A percentile compares a stretch with the other conserved stretches of the same genome.
phyloP scores from a whole-genome alignment of 2,113 vertebrate species.

The Microtus richardsoni region DNA sequence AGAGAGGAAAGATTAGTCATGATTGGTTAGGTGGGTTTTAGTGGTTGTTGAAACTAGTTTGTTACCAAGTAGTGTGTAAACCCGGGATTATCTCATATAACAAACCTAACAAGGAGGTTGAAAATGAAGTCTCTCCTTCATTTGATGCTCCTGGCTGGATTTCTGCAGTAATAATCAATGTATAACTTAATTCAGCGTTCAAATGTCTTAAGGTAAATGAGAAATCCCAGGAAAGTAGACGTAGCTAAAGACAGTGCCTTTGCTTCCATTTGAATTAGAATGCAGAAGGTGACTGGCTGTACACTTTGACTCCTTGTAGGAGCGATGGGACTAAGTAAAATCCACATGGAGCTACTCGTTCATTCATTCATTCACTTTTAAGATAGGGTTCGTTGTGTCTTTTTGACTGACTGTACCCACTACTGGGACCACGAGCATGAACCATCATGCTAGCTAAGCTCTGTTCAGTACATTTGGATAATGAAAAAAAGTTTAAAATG shows the following conservation, averaged over 20 bases:
- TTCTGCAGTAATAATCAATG: background rate
- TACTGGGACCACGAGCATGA: background rate
- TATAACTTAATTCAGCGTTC: background rate
- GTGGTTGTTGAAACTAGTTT: background rate
- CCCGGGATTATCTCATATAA: background rate
- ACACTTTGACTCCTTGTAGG: background rate
- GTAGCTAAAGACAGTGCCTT: background rate
- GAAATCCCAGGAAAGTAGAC: background rate
- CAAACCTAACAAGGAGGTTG: background rate
- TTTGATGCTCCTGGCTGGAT: constrained; percentile 4
- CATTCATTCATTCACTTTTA: background rate
- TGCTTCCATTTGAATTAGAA: background rate
- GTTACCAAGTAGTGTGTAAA: constrained; percentile 27
- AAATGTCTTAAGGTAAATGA: constrained; percentile 13
- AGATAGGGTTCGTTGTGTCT: background rate
- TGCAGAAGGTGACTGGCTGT: background rate
- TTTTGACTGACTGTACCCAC: background rate
- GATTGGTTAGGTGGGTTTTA: background rate
- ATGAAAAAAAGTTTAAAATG: background rate
- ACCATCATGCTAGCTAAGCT: background rate
- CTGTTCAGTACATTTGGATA: background rate
- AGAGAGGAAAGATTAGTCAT: background rate
- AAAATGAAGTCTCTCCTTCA: background rate
- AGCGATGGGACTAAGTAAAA: background rate
- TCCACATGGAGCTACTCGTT: background rate